Evolutionary conservation across 2,113 vertebrate genomes (phyloP).

Genomic region (Hippocampus guttulatus): DNA sequence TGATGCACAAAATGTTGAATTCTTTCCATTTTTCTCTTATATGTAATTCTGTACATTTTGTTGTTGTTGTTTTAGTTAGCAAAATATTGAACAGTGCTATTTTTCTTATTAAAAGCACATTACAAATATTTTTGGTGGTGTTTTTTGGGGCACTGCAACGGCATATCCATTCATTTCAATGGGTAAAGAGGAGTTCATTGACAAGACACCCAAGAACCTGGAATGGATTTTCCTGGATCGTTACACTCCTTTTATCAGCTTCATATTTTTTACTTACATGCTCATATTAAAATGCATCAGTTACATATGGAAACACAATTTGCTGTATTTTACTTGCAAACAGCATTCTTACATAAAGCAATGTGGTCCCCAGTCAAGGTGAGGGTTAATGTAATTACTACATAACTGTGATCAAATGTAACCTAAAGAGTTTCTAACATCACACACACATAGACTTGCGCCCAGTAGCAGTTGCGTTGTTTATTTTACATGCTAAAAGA

Average conservation of each 20-base stretch:
- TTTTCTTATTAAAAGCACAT: too few relatives aligned
- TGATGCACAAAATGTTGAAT: too few relatives aligned
- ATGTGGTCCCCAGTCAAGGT: not conserved
- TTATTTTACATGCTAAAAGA: constrained; percentile 83
- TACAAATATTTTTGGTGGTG: too few relatives aligned
- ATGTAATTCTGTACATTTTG: too few relatives aligned
- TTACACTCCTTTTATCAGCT: not conserved
- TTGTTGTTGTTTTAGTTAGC: too few relatives aligned
- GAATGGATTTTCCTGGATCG: not conserved
- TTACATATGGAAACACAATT: not conserved
- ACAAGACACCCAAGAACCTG: not conserved
- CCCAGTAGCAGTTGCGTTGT: constrained; percentile 86
- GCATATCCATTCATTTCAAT: too few relatives aligned
- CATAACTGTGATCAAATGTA: constrained; percentile 7
- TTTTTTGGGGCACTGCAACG: too few relatives aligned
- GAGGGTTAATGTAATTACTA: not conserved
- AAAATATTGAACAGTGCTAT: too few relatives aligned
- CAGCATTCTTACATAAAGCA: not conserved
- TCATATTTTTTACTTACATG: not conserved
- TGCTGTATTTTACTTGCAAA: not conserved
- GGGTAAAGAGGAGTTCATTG: not conserved
- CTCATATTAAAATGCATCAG: not conserved
- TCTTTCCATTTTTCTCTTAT: too few relatives aligned
- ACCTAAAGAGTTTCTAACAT: constrained; percentile 27
- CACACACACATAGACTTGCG: constrained; percentile 22